Conservation (phyloP, 2,888 invertebrate species). For the Plutella xylostella region DNA sequence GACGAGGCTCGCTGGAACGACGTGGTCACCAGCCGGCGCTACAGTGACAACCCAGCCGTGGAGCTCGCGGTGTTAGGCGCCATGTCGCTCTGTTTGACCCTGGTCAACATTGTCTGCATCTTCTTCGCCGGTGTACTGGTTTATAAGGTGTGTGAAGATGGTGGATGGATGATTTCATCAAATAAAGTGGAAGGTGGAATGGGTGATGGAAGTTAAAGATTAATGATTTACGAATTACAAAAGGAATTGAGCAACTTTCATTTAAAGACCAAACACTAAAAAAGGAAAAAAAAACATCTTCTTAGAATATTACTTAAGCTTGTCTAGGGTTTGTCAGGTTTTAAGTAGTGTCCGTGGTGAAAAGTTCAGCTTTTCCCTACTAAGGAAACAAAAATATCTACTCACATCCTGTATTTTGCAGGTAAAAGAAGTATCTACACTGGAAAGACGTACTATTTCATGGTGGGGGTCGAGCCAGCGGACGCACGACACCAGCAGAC, state of each 20-base stretch:
- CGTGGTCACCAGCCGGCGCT: constrained; percentile 51
- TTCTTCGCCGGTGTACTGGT: constrained; percentile 77
- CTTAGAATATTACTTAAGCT: too few relatives aligned
- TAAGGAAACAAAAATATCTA: too few relatives aligned
- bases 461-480: constrained; percentile 39
- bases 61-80: constrained; percentile 75
- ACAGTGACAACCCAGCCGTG: constrained; percentile 69
- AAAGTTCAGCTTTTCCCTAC: too few relatives aligned
- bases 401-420: constrained; percentile 24
- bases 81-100: constrained; percentile 77
- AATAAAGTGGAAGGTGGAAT: too few relatives aligned
- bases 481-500: constrained; percentile 19
- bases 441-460: constrained; percentile 37
- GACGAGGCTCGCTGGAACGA: constrained; percentile 47
- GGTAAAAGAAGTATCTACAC: constrained; percentile 73
- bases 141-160: constrained; percentile 71
- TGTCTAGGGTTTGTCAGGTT: too few relatives aligned
- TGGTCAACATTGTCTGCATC: constrained; percentile 81
- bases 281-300: too few relatives aligned
- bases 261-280: too few relatives aligned
- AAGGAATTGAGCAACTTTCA: too few relatives aligned
- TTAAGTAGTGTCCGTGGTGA: too few relatives aligned
- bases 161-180: too few relatives aligned
- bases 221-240: too few relatives aligned
- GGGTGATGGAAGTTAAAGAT: too few relatives aligned